Base-by-base conservation (phyloP, 53 echinoderm and acorn worm species). In the Pentamera pediparva region DNA sequence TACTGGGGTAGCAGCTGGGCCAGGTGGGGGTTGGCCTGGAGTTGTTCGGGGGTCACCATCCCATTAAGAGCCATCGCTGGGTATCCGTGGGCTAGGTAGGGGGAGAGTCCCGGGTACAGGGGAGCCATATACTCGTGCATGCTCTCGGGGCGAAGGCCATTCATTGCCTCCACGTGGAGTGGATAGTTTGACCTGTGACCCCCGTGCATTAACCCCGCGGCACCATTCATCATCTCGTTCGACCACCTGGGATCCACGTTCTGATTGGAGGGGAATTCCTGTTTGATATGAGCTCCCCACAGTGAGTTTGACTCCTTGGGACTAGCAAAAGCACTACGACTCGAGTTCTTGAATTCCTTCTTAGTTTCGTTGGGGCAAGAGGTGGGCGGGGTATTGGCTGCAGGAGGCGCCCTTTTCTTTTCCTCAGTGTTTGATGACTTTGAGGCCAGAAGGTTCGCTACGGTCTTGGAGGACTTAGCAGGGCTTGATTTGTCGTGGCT, bases 401-500 rank as follows among this genome's bases (percentile, higher is more conserved):
- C 7, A 27, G 77, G 49, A 0, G 73, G 50, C 4, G 33, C 1
- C 27, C 81, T 81, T 59, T 84, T 85, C 41, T 84, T 80, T 0
- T 79, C 79, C 34, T 75, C 76, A 33, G 73, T 51, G 20, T 69
- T 50, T 51, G 73, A 50, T 19, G 71, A 34, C 31, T 72, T 72
- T 29, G 73, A 72, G 24, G 87, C 57, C 82, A 73, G 24, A 33
- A 72, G 55, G 37, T 72, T 72, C 22, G 73, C 73, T 4, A 72
- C 73, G 51, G 73, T 72, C 54, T 72, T 72, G 32, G 53, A 30
- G 31, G 60, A 77, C 60, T 81, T 81, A 7, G 50, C 86, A 4
- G 81, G 81, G 40, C 81, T 81, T 3, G 76, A 77, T 32, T 81
- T 86, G 29, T 85, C 86, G 11, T 81, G 87, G 13, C 89, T 90